A percentile compares a stretch with the other conserved stretches of the same genome.
These are phyloP conservation scores for Fulmarus glacialis DNA, from an alignment of 2,113 vertebrate genomes.

Conservation along the genomic window DNA sequence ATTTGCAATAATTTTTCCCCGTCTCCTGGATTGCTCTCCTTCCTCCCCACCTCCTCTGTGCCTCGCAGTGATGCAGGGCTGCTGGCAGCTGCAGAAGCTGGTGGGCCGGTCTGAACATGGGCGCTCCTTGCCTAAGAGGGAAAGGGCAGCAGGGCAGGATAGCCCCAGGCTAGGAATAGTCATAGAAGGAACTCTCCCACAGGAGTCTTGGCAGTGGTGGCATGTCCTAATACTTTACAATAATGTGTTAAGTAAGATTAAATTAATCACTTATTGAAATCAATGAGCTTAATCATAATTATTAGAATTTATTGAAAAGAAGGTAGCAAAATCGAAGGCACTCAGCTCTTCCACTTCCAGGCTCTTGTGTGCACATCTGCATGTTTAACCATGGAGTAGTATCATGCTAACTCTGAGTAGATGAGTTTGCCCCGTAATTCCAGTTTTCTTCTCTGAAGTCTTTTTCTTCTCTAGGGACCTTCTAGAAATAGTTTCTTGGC, in stretches of 20 bases:
- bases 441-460: neutral
- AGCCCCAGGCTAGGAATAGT: neutral
- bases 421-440: neutral
- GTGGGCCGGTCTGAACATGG: neutral
- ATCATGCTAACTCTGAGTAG: neutral
- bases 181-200: neutral
- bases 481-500: neutral
- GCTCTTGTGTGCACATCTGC: neutral
- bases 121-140: neutral
- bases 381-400: neutral
- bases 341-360: neutral
- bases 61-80: fast-evolving
- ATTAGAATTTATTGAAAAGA: neutral
- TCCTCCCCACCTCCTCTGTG: neutral
- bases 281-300: neutral
- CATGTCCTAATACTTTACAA: neutral
- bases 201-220: neutral
- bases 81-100: neutral
- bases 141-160: neutral
- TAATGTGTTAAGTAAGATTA: neutral
- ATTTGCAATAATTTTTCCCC: neutral
- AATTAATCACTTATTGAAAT: neutral
- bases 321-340: neutral
- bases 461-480: neutral
- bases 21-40: neutral